Conservation (phyloP, 2,888 invertebrate species). For the Electrophaes corylata region DNA sequence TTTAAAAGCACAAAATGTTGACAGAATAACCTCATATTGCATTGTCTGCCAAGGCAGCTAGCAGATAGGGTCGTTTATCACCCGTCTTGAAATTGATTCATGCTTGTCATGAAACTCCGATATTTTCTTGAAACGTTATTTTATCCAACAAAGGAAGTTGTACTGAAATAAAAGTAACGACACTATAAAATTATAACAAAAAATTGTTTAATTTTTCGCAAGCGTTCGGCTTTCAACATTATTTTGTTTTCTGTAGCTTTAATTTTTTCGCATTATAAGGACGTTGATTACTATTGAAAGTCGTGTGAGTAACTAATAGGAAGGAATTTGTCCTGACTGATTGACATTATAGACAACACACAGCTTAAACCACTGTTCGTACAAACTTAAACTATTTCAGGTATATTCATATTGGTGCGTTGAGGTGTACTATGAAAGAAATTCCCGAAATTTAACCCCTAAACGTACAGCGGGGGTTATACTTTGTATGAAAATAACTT, state of each 20-base stretch:
- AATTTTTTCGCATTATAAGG: background rate
- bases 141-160: background rate
- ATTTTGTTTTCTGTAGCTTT: background rate
- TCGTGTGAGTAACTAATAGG: too few species aligned
- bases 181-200: background rate
- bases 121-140: constrained; percentile 13
- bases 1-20: constrained; percentile 1
- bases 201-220: background rate
- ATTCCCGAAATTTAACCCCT: too few species aligned
- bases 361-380: too few species aligned
- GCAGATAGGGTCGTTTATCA: constrained; percentile 17
- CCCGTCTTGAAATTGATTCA: constrained; percentile 14
- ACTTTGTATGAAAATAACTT: too few species aligned
- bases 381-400: too few species aligned
- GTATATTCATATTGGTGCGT: too few species aligned
- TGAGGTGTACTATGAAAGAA: too few species aligned
- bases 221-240: background rate
- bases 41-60: background rate
- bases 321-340: too few species aligned
- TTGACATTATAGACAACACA: too few species aligned
- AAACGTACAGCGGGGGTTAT: too few species aligned
- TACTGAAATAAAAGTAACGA: background rate
- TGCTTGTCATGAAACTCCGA: constrained; percentile 11
- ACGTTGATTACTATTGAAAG: background rate
- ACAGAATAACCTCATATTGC: constrained; percentile 16